Evolutionary conservation across 2,113 vertebrate genomes (phyloP).

Genomic region (Grammomys dolichurus): DNA sequence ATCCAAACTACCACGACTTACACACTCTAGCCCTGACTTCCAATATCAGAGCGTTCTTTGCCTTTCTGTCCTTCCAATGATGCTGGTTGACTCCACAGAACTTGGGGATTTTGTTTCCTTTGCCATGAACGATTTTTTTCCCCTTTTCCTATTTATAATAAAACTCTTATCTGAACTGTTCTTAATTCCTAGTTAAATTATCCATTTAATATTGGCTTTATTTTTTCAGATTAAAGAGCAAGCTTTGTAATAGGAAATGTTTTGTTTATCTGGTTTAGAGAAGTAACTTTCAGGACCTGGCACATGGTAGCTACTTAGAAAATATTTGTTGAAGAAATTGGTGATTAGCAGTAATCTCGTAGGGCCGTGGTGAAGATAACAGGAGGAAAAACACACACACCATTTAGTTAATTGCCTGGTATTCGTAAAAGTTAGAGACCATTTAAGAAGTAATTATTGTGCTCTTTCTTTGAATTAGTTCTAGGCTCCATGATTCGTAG

Average conservation of each 20-base stretch:
- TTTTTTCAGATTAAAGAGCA: not conserved
- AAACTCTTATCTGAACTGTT: not conserved
- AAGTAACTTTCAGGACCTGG: slow-evolving; percentile 21
- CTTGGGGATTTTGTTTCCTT: not conserved
- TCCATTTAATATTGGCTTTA: slow-evolving; percentile 41
- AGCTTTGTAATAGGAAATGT: not conserved
- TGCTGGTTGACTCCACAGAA: not conserved
- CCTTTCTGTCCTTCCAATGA: not conserved
- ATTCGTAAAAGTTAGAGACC: not conserved
- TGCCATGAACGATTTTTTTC: not conserved
- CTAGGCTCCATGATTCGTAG: slow-evolving; percentile 5
- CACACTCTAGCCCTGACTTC: rapidly evolving
- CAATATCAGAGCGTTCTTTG: not conserved
- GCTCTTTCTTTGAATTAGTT: not conserved
- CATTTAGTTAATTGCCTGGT: not conserved
- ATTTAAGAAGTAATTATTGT: not conserved
- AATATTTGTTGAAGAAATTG: slow-evolving; percentile 48
- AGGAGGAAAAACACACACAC: not conserved
- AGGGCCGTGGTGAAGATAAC: not conserved
- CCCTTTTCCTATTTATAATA: not conserved
- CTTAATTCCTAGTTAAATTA: not conserved
- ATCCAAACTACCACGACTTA: not conserved
- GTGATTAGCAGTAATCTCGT: slow-evolving; percentile 9
- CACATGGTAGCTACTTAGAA: slow-evolving; percentile 29
- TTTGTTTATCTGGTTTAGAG: slow-evolving; percentile 33